phyloP scores from a whole-genome alignment of 2,113 vertebrate species.

The Hemiprocne comata region DNA sequence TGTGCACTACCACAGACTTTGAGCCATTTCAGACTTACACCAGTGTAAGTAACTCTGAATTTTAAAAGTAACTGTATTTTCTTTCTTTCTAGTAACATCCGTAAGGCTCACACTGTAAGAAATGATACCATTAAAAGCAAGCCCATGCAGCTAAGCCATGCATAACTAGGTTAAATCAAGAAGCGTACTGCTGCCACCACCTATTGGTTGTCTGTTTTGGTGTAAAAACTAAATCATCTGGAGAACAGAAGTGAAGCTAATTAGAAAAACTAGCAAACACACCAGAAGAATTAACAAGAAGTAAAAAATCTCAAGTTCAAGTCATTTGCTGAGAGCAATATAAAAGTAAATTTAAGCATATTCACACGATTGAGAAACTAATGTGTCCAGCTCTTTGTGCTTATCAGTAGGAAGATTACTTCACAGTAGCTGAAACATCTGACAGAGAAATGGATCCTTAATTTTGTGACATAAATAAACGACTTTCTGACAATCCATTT shows the following conservation, averaged over 20 bases:
- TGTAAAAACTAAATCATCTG: slow-evolving; percentile 6
- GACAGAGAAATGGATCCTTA: background rate
- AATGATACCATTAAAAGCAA: background rate
- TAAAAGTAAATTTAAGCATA: background rate
- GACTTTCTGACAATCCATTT: slow-evolving; percentile 48
- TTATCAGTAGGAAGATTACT: background rate
- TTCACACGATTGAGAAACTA: background rate
- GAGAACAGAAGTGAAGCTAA: slow-evolving; percentile 1
- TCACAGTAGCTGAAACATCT: background rate
- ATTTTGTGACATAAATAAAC: background rate
- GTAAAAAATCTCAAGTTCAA: slow-evolving; percentile 14
- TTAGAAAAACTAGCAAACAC: slow-evolving; percentile 15
- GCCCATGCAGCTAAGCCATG: background rate
- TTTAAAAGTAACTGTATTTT: background rate
- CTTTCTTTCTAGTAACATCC: background rate
- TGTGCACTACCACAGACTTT: background rate
- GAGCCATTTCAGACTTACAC: background rate
- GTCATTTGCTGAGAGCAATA: background rate
- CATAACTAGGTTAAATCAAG: background rate
- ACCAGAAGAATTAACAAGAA: slow-evolving; percentile 19
- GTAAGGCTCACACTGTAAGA: background rate
- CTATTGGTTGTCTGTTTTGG: slow-evolving; percentile 20
- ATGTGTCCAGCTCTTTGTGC: background rate
- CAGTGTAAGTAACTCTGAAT: background rate
- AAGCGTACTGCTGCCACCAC: slow-evolving; percentile 32